A percentile compares a stretch with the other conserved stretches of the same genome.
Evolutionary conservation across 30 jellyfish, hydroid and myxozoan genomes (phyloP).

Genomic region (Clytia hemisphaerica): DNA sequence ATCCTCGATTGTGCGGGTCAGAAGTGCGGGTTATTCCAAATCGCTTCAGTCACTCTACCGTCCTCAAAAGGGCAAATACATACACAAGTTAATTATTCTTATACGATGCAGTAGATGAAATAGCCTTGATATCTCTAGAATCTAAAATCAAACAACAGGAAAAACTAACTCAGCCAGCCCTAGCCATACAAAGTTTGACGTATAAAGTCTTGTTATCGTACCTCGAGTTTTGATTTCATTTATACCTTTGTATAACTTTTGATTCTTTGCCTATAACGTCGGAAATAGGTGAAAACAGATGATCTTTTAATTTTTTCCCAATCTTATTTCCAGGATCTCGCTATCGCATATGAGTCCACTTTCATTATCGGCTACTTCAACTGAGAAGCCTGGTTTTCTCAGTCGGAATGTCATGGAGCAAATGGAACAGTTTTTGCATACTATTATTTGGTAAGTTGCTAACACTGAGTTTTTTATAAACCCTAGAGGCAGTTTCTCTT

Average conservation of each 20-base stretch:
- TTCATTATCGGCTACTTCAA: slow-evolving; percentile 75
- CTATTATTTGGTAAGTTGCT: slow-evolving; percentile 58
- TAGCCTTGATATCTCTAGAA: too few relatives aligned
- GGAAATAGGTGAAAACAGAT: neutral
- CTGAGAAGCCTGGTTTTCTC: slow-evolving; percentile 82
- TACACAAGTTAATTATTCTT: too few relatives aligned
- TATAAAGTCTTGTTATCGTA: neutral
- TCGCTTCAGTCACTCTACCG: too few relatives aligned
- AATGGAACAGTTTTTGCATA: slow-evolving; percentile 74
- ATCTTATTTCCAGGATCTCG: slow-evolving; percentile 34
- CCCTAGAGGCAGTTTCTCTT: too few relatives aligned
- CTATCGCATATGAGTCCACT: slow-evolving; percentile 71
- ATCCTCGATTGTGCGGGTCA: too few relatives aligned
- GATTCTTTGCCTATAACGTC: neutral
- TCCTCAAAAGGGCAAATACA: too few relatives aligned
- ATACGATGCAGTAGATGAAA: too few relatives aligned
- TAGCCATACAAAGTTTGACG: neutral
- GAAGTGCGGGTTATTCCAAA: too few relatives aligned
- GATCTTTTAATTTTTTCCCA: neutral
- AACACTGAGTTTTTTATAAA: too few relatives aligned
- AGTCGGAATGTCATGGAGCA: slow-evolving; percentile 86
- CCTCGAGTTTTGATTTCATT: neutral
- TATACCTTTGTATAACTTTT: too few relatives aligned
- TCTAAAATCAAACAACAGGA: neutral
- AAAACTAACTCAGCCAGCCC: neutral